Base-by-base conservation (phyloP, 2,797 vertebrate genomes). In the Lepus oiostolus region DNA sequence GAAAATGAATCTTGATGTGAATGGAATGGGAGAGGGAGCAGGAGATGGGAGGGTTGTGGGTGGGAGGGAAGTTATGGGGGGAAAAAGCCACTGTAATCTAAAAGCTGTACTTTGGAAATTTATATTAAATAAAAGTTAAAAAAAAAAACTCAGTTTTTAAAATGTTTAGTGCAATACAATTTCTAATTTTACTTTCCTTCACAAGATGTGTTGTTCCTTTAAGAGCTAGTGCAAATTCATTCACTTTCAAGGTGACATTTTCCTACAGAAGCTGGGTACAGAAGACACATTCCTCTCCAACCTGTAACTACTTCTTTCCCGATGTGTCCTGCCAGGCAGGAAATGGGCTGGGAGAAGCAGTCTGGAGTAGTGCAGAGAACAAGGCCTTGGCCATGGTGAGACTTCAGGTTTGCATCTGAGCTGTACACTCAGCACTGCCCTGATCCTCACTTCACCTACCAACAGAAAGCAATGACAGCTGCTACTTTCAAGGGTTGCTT, bases 151-250 rank as follows among this genome's bases (percentile, higher is more conserved):
- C 42, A 47, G 42, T 62, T 90, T 52, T 76, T 54, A 81, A 16
- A 11, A 19, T 70, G 77, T 79, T 76, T 13, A 93, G 58, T 28
- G 30, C 70, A 62, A 11, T 2, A 28, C 32, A 30, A 12, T 60
- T 87, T 91, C 72, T 62, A 60, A 85, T 82, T 91, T 84, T 83
- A 83, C 81, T 89, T 91, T 87, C 91, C 58, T 85, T 72, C 1
- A 3, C n/a, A 68, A 80, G 21, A 62, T 35, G 11, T 76, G 24
- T 38, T 17, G 30, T 28, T 93, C 62, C 60, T 84, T 68, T 67
- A 77, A 89, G 87, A 11, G 26, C 24, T 67, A 35, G 47, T 32
- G 42, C 42, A 32, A 52, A 83, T 22, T 52, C 30, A 14, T 63
- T 58, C 85, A 62, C 70, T 81, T 32, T 83, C 63, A 65, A 67